A percentile compares a stretch with the other conserved stretches of the same genome.
These are phyloP conservation scores for Actinostola sp. DNA, from an alignment of 92 coral and sea anemone genomes.

Conservation along the genomic window DNA sequence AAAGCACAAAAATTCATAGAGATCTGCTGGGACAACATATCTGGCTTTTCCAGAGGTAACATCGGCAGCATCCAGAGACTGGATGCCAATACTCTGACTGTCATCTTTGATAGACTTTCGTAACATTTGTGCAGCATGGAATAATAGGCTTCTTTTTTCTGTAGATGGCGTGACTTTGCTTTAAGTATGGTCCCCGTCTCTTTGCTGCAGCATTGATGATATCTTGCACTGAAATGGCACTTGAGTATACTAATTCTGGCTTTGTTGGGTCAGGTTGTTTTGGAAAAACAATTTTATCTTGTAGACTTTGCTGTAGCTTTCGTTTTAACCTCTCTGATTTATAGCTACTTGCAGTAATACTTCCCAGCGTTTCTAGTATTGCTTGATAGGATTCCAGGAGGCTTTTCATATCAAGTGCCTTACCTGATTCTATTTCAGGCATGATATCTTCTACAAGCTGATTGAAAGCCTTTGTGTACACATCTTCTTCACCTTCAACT, in stretches of 20 bases:
- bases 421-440: conserved; percentile 13
- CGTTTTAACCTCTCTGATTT: conserved; percentile 47
- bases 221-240: conserved; percentile 54
- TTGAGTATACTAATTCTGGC: conserved; percentile 61
- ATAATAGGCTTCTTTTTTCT: conserved; percentile 13
- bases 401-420: conserved; percentile 44
- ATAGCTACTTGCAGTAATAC: conserved; percentile 46
- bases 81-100: conserved; percentile 27
- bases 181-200: background rate
- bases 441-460: conserved; percentile 13
- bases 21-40: conserved; percentile 33
- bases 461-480: conserved; percentile 38
- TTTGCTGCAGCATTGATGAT: conserved; percentile 49
- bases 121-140: conserved; percentile 57
- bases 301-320: conserved; percentile 44
- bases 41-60: conserved; percentile 34
- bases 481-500: conserved; percentile 13
- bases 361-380: conserved; percentile 14
- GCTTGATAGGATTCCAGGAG: conserved; percentile 15
- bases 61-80: conserved; percentile 51
- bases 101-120: conserved; percentile 38
- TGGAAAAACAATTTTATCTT: conserved; percentile 55
- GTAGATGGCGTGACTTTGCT: background rate
- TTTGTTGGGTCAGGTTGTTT: conserved; percentile 66
- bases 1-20: conserved; percentile 50